Conservation (phyloP, 2,797 vertebrate species). For the Adelosebastes latens region DNA sequence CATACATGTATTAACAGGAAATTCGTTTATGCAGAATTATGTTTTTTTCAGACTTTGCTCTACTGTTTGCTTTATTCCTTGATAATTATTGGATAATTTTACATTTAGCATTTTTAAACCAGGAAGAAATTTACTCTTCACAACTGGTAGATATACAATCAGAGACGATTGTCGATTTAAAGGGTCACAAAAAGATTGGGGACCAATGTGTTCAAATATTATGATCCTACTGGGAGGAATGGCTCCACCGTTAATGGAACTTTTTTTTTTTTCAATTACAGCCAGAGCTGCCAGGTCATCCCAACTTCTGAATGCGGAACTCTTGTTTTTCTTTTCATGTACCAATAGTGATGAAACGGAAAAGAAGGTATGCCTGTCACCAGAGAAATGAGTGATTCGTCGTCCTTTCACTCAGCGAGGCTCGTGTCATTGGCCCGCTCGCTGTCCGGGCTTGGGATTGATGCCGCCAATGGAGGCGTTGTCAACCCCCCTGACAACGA, state of each 20-base stretch:
- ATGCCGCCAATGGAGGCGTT: slow-evolving; percentile 67
- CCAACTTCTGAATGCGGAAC: background rate
- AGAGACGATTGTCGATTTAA: background rate
- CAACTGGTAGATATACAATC: background rate
- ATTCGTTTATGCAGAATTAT: background rate
- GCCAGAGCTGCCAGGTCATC: background rate
- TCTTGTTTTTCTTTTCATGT: slow-evolving; percentile 5
- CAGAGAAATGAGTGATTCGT: slow-evolving; percentile 74
- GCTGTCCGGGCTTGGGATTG: slow-evolving; percentile 63
- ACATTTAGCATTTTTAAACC: background rate
- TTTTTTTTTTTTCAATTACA: background rate
- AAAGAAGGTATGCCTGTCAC: slow-evolving; percentile 71
- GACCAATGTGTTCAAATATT: background rate
- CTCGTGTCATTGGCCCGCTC: slow-evolving; percentile 85
- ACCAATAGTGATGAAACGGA: slow-evolving; percentile 83
- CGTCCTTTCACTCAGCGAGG: slow-evolving; percentile 76
- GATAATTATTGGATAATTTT: background rate
- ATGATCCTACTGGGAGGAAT: background rate
- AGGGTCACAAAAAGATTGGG: background rate
- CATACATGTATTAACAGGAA: background rate
- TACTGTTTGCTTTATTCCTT: background rate
- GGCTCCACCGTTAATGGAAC: background rate
- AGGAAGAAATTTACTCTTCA: background rate
- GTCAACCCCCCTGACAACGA: slow-evolving; percentile 49
- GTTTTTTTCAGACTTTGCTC: background rate